These are phyloP conservation scores for Andrena minutula DNA, from an alignment of 2,888 invertebrate genomes.

Conservation along the genomic window DNA sequence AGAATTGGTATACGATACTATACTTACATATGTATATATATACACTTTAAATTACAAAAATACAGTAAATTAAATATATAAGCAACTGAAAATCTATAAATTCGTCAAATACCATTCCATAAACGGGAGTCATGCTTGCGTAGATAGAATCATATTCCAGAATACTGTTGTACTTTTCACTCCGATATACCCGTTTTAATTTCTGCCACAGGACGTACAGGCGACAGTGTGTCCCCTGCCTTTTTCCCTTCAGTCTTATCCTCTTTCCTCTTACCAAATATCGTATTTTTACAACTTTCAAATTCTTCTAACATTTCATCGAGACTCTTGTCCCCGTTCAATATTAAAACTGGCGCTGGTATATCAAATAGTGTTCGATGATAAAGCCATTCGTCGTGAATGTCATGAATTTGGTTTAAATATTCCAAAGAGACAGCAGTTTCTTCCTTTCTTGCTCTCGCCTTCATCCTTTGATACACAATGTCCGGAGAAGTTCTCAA, in stretches of 20 bases:
- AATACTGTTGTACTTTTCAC: conserved; percentile 4
- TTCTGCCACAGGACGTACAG: conserved; percentile 58
- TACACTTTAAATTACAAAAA: not conserved
- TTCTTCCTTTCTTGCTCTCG: conserved; percentile 93
- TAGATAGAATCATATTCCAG: not conserved
- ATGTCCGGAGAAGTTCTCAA: conserved; percentile 90
- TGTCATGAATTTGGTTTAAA: conserved; percentile 91
- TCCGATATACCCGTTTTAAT: conserved; percentile 56
- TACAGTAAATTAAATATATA: not conserved
- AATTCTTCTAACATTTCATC: conserved; percentile 80
- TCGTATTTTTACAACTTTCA: conserved; percentile 78
- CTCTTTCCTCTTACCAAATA: conserved; percentile 60
- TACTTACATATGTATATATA: not conserved
- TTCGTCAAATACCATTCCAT: not conserved
- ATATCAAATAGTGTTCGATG: conserved; percentile 81
- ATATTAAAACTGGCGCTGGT: conserved; percentile 85
- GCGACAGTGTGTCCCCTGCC: conserved; percentile 2
- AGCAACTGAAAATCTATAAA: not conserved
- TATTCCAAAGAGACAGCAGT: conserved; percentile 92
- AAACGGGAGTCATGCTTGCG: too few relatives aligned
- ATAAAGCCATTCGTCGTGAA: conserved; percentile 88
- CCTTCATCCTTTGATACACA: conserved; percentile 90
- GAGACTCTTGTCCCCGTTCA: conserved; percentile 83
- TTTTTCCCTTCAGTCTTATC: conserved; percentile 1
- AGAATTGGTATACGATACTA: not conserved